These are phyloP conservation scores for Gobius niger DNA, from an alignment of 2,113 vertebrate species.

Conservation along the genomic window DNA sequence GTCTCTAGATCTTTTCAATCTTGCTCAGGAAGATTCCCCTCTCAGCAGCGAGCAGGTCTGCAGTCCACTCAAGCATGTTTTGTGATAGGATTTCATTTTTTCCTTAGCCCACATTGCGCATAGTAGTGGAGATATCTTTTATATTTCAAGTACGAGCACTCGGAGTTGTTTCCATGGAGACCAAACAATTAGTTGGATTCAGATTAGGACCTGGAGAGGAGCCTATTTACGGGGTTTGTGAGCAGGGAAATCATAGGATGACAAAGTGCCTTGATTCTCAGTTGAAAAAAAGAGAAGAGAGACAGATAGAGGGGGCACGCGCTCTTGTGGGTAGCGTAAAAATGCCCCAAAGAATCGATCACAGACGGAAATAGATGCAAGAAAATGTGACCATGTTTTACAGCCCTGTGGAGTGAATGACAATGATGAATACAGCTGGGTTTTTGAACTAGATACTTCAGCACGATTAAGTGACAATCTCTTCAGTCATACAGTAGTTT, in stretches of 20 bases:
- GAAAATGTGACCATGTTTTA: constrained; percentile 9
- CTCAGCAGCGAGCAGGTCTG: neutral
- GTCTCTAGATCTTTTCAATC: constrained; percentile 6
- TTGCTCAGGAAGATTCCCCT: constrained; percentile 12
- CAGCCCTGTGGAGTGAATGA: neutral
- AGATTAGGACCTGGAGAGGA: constrained; percentile 74
- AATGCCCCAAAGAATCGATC: constrained; percentile 31
- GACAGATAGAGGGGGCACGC: neutral
- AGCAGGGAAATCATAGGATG: constrained; percentile 61
- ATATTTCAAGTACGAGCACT: constrained; percentile 69
- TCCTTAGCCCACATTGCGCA: constrained; percentile 38
- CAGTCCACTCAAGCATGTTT: neutral
- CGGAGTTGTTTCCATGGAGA: constrained; percentile 79
- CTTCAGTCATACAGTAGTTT: too few species aligned
- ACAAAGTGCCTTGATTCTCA: constrained; percentile 56
- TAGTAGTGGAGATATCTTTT: constrained; percentile 50
- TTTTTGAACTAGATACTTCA: neutral
- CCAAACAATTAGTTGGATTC: constrained; percentile 80
- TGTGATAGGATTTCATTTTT: neutral
- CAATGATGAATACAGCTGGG: neutral
- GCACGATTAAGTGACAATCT: too few species aligned
- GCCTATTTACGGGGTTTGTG: constrained; percentile 68
- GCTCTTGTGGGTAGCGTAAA: constrained; percentile 38
- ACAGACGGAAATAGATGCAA: constrained; percentile 38
- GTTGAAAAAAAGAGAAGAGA: constrained; percentile 7